These are phyloP conservation scores for Liolophura sinensis DNA, from an alignment of 1,140 invertebrate genomes.

Conservation along the genomic window DNA sequence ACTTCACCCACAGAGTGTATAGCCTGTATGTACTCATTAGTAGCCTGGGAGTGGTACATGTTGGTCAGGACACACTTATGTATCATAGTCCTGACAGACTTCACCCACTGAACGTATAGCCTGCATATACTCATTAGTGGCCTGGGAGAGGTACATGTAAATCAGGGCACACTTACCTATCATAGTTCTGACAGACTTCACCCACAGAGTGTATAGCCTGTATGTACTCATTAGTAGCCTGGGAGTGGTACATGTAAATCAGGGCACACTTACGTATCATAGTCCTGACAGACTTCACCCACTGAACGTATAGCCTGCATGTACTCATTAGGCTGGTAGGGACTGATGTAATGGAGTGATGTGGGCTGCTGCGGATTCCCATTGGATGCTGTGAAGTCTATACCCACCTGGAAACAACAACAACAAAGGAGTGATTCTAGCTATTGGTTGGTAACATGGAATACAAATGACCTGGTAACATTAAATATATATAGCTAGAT, in stretches of 20 bases:
- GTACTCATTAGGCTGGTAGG: conserved; percentile 50
- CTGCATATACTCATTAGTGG: conserved; percentile 48
- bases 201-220: conserved; percentile 64
- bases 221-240: conserved; percentile 52
- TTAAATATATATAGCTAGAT: neutral
- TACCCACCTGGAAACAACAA: conserved; percentile 54
- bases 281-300: conserved; percentile 69
- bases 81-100: too few relatives aligned
- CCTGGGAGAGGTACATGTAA: conserved; percentile 39
- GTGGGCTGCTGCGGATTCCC: conserved; percentile 63
- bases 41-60: too few relatives aligned
- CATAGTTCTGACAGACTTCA: conserved; percentile 69
- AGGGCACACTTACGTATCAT: conserved; percentile 55
- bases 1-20: too few relatives aligned
- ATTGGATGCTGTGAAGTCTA: conserved; percentile 75
- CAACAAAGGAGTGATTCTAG: neutral
- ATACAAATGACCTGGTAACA: neutral
- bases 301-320: conserved; percentile 63
- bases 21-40: too few relatives aligned
- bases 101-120: too few relatives aligned
- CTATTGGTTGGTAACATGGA: too few relatives aligned
- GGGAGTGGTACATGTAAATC: too few relatives aligned
- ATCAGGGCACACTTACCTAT: conserved; percentile 56
- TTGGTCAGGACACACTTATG: too few relatives aligned
- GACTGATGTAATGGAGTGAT: conserved; percentile 61